Evolutionary conservation across 2,113 vertebrate genomes (phyloP).

Genomic region (Misgurnus mizolepis): DNA sequence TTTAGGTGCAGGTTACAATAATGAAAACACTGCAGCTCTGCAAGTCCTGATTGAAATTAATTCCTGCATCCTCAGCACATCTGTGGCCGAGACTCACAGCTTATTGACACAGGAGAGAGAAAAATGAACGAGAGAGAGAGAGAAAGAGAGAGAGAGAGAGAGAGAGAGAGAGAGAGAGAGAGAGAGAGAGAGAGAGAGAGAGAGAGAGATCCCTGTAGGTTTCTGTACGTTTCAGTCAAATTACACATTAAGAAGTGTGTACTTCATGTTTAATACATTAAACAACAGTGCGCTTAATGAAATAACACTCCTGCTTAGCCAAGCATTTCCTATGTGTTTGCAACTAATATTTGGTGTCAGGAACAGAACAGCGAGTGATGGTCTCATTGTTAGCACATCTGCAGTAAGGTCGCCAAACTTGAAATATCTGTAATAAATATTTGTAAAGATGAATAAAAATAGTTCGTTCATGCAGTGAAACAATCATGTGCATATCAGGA

Average conservation of each 20-base stretch:
- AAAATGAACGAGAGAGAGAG: no score
- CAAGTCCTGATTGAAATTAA: conserved; percentile 74
- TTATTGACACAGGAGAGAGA: conserved; percentile 55
- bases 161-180: no score
- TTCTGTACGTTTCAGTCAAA: conserved; percentile 65
- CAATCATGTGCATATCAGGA: no score
- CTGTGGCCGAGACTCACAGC: conserved; percentile 51
- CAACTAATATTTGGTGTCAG: conserved; percentile 43
- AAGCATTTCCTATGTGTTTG: conserved; percentile 60
- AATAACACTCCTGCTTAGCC: conserved; percentile 70
- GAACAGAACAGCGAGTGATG: conserved; percentile 58
- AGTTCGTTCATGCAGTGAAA: no score
- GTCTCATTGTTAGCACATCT: conserved; percentile 52
- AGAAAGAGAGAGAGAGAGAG: no score
- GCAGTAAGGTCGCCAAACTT: conserved; percentile 61
- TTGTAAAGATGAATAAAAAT: background rate
- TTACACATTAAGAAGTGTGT: conserved; percentile 64
- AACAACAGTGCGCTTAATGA: conserved; percentile 66
- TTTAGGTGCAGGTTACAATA: conserved; percentile 59
- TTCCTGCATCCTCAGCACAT: conserved; percentile 76
- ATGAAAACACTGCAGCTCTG: conserved; percentile 60
- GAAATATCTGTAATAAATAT: background rate
- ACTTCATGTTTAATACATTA: conserved; percentile 78
- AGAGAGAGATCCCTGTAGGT: conserved; percentile 40
- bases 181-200: no score